These are phyloP conservation scores for Neelides folsomi DNA, from an alignment of 2,888 invertebrate genomes.

Conservation along the genomic window DNA sequence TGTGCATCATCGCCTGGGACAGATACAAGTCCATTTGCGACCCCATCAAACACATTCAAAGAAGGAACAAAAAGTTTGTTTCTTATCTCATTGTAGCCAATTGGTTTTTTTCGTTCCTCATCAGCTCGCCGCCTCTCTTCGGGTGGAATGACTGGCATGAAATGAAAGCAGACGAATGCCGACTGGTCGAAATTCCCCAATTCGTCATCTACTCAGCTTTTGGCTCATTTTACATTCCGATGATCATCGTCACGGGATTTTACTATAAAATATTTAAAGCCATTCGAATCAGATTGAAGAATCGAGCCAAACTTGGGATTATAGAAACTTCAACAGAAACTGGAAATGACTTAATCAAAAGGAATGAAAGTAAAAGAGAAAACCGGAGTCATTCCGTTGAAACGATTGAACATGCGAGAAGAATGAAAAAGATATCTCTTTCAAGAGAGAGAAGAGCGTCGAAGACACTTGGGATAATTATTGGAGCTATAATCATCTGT, in stretches of 20 bases:
- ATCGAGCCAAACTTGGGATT: neutral
- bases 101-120: slow-evolving; percentile 69
- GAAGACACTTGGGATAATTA: neutral
- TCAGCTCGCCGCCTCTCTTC: slow-evolving; percentile 76
- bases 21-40: slow-evolving; percentile 86
- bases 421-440: neutral
- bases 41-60: neutral
- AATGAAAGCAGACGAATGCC: slow-evolving; percentile 50
- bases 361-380: too few relatives aligned
- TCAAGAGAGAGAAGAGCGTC: neutral
- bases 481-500: neutral
- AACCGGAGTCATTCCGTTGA: neutral
- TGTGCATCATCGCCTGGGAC: slow-evolving; percentile 91
- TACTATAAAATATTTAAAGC: slow-evolving; percentile 91
- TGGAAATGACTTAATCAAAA: neutral
- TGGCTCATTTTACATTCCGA: slow-evolving; percentile 88
- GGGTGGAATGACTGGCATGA: slow-evolving; percentile 77
- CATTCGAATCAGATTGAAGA: slow-evolving; percentile 59
- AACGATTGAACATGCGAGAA: neutral
- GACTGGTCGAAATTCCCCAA: slow-evolving; percentile 70
- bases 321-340: neutral
- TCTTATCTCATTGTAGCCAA: slow-evolving; percentile 70
- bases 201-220: slow-evolving; percentile 81
- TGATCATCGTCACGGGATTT: slow-evolving; percentile 86
- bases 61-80: too few relatives aligned